Conservation (phyloP, 2,888 invertebrate species). For the Agrotis ipsilon region DNA sequence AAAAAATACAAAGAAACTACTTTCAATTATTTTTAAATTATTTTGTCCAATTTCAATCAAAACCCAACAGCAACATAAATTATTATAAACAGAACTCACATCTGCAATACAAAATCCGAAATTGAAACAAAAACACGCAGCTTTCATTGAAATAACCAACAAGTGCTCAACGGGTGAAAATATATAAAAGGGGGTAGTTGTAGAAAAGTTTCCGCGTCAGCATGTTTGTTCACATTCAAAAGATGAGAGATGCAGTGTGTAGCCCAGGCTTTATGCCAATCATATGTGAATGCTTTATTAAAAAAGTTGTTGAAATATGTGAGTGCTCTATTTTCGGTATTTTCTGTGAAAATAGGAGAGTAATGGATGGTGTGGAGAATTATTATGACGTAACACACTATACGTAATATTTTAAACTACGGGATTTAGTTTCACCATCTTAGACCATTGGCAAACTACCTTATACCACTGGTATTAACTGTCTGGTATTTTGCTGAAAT, state of each 20-base stretch:
- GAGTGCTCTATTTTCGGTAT: conserved; percentile 2
- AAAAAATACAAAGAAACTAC: too few species aligned
- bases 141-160: conserved; percentile 46
- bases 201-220: conserved; percentile 33
- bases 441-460: background rate
- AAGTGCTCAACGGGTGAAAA: conserved; percentile 30
- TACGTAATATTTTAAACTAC: background rate
- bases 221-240: conserved; percentile 38
- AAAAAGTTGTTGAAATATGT: conserved; percentile 34
- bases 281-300: conserved; percentile 44
- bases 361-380: background rate
- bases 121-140: conserved; percentile 12
- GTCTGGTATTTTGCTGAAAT: too few species aligned
- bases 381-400: background rate
- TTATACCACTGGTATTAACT: too few species aligned
- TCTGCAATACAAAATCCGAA: background rate
- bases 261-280: conserved; percentile 40
- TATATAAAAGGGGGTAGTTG: conserved; percentile 31
- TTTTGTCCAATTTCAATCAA: background rate
- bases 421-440: background rate
- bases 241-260: conserved; percentile 8
- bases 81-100: too few species aligned
- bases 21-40: background rate
- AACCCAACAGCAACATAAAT: background rate
- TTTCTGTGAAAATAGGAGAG: conserved; percentile 1